Evolutionary conservation across 1,140 invertebrate species (phyloP).

Genomic region (Drosophila micromelanica): DNA sequence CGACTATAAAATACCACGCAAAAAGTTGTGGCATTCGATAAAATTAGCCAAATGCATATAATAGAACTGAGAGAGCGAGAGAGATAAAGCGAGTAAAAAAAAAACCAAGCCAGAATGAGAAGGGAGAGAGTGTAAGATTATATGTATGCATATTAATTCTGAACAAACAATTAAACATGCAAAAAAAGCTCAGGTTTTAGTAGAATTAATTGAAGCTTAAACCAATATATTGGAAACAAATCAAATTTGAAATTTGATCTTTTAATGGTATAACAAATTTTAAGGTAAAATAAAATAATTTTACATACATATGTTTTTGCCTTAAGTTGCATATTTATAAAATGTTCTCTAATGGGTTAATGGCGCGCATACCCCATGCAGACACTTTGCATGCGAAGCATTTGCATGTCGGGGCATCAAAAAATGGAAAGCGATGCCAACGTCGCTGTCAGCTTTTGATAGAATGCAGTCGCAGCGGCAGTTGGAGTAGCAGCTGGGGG

Average conservation of each 20-base stretch:
- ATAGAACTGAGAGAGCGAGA: neutral
- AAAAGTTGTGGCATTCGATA: neutral
- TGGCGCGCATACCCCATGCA: conserved; percentile 11
- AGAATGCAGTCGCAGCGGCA: conserved; percentile 34
- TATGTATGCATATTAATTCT: no score
- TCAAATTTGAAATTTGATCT: no score
- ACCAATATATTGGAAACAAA: no score
- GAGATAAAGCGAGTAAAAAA: neutral
- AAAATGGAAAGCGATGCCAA: conserved; percentile 45
- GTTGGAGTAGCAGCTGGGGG: conserved; percentile 1
- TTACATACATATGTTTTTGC: no score
- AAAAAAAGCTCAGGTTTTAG: neutral
- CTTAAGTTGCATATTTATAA: no score
- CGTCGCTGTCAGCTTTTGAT: conserved; percentile 39
- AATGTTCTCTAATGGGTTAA: no score
- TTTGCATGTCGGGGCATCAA: conserved; percentile 31
- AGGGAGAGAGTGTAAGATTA: no score
- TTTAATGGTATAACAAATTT: no score
- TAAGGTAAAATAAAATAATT: no score
- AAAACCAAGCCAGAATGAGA: no score
- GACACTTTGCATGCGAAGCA: conserved; percentile 2
- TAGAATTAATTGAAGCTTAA: no score
- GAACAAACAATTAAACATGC: conserved; percentile 2
- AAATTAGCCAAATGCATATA: neutral
- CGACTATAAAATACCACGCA: conserved; percentile 17